Conservation (phyloP, 2,797 vertebrate species). For the Sebastes vulpes region DNA sequence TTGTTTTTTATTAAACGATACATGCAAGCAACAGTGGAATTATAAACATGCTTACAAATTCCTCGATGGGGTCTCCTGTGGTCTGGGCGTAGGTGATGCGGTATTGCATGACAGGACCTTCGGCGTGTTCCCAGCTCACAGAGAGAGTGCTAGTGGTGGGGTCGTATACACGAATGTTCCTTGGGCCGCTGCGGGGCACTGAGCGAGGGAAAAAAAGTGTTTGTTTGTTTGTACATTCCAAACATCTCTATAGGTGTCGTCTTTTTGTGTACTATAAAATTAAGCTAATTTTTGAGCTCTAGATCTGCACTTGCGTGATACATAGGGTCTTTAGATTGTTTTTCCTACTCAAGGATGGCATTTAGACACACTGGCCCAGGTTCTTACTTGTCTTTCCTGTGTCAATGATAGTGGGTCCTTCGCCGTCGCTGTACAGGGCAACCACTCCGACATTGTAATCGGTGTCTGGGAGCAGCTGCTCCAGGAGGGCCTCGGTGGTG, state of each 20-base stretch:
- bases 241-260: not conserved
- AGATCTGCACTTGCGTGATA: not conserved
- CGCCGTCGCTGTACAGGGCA: slow-evolving; percentile 93
- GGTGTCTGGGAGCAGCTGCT: slow-evolving; percentile 91
- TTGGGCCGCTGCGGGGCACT: slow-evolving; percentile 95
- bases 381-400: slow-evolving; percentile 93
- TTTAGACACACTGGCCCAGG: not conserved
- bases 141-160: slow-evolving; percentile 94
- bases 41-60: slow-evolving; percentile 89
- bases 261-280: not conserved
- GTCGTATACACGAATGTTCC: slow-evolving; percentile 92
- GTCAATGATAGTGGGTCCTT: slow-evolving; percentile 87
- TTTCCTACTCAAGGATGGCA: not conserved
- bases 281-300: too few relatives aligned
- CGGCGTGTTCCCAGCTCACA: slow-evolving; percentile 96
- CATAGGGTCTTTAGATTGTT: not conserved
- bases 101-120: slow-evolving; percentile 94
- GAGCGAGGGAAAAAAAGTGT: not conserved
- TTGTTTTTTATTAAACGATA: not conserved
- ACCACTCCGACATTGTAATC: slow-evolving; percentile 92
- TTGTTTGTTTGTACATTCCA: not conserved
- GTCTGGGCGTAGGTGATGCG: slow-evolving; percentile 93
- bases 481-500: slow-evolving; percentile 87
- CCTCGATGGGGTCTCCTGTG: slow-evolving; percentile 95
- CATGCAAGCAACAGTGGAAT: not conserved